Percentiles rank a stretch among this genome's conserved stretches.
These are phyloP conservation scores for Pyrgus malvae DNA, from an alignment of 2,888 invertebrate genomes.

Conservation along the genomic window DNA sequence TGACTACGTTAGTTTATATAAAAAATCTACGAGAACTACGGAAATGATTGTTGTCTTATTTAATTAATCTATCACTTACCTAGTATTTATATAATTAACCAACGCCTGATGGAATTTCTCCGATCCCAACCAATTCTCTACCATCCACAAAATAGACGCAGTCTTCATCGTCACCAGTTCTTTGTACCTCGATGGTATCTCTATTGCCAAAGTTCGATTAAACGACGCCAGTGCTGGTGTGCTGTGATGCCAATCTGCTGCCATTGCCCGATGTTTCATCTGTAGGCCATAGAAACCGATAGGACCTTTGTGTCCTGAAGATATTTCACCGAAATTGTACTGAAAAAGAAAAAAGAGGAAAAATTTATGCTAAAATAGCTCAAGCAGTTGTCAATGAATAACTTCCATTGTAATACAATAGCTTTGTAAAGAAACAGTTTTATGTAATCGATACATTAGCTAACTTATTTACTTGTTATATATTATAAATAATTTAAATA, in stretches of 20 bases:
- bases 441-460: too few species aligned
- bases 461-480: too few species aligned
- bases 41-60: background rate
- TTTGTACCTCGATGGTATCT: slow-evolving; percentile 59
- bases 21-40: too few species aligned
- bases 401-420: too few species aligned
- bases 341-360: slow-evolving; percentile 42
- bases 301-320: slow-evolving; percentile 36
- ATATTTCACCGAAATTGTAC: slow-evolving; percentile 52
- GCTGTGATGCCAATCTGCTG: slow-evolving; percentile 57
- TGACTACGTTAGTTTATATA: too few species aligned
- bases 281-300: slow-evolving; percentile 55
- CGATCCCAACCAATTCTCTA: slow-evolving; percentile 69
- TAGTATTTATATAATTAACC: slow-evolving; percentile 63
- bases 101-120: slow-evolving; percentile 59
- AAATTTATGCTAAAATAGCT: background rate
- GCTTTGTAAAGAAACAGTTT: too few species aligned
- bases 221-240: slow-evolving; percentile 60
- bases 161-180: slow-evolving; percentile 68
- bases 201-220: slow-evolving; percentile 57
- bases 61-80: slow-evolving; percentile 36
- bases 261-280: slow-evolving; percentile 66
- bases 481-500: too few species aligned
- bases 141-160: slow-evolving; percentile 71
- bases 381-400: too few species aligned